A percentile compares a stretch with the other conserved stretches of the same genome.
Conservation (phyloP, 2,797 vertebrate species). For the Gouania willdenowi region DNA sequence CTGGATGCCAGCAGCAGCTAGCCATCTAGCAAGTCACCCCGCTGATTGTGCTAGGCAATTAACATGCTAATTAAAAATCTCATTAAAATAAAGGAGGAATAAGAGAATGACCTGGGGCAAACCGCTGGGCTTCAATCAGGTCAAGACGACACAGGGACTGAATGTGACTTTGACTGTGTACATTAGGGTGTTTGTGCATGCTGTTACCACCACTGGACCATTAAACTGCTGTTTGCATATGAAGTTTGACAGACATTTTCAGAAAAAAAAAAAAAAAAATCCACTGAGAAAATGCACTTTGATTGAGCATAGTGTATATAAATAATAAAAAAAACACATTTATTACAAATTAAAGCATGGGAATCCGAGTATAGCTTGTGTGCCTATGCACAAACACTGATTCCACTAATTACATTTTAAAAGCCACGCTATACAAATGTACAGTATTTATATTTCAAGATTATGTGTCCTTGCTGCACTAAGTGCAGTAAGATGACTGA, state of each 20-base stretch:
- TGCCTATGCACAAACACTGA: no score
- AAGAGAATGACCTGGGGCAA: constrained; percentile 70
- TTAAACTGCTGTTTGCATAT: constrained; percentile 12
- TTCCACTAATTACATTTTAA: no score
- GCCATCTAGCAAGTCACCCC: constrained; percentile 60
- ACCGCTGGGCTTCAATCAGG: constrained; percentile 74
- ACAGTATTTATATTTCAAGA: no score
- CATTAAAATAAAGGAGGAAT: constrained; percentile 76
- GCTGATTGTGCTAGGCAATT: constrained; percentile 79
- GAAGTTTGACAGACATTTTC: constrained; percentile 23
- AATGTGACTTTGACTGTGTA: constrained; percentile 8
- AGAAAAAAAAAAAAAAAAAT: constrained; percentile 7
- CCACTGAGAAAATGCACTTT: constrained; percentile 1
- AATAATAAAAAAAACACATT: neutral
- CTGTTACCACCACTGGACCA: constrained; percentile 15
- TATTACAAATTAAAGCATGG: neutral
- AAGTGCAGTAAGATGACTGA: no score
- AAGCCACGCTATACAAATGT: no score
- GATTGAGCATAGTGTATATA: neutral
- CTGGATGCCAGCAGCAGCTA: constrained; percentile 59
- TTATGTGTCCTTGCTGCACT: no score
- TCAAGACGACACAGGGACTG: constrained; percentile 62
- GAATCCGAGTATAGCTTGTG: neutral
- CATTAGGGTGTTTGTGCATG: constrained; percentile 8
- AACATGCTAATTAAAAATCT: constrained; percentile 82